Evolutionary conservation across 92 coral and sea anemone species (phyloP), one percentile per base, ranked within the genome.

Genomic region (Siderastrea radians): DNA sequence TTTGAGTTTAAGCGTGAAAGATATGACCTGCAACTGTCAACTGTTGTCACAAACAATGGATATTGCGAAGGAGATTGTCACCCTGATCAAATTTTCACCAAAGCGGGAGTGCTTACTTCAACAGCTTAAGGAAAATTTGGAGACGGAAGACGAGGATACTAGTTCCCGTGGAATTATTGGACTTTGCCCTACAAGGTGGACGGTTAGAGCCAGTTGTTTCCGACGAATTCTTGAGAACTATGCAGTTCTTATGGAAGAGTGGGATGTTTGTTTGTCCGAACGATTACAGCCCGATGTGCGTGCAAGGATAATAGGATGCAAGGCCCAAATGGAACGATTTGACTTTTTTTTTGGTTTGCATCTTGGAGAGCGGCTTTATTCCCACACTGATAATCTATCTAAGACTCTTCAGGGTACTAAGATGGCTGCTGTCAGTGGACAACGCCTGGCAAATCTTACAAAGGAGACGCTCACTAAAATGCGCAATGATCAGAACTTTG

Each of bases 181-280:
- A 71, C 89, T 90, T 54, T 84, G 89, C 83, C 93, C 87, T 19
- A 74, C 92, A 71, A 73, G 86, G 72, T 84, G 93, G 93, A 90
- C 82, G 71, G 93, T 89, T 47, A 83, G 92, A 89, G 92, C 85
- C 54, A 83, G 49, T 48, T 88, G 91, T 61, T 84, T 58, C 46
- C 79, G 88, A 4, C 88, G 88, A 48, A 74, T 84, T 48, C 82
- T 75, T 12, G 75, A 84, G 13, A 60, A 60, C 65, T 60, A 60
- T 17, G 11, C 65, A 7, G 65, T 11, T 60, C 65, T 60, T 7
- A 60, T 60, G 65, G 65, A 60, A 60, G 65, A 60, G 14, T 60
- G 65, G 65, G 14, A 11, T 7, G 65, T 60, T 7, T 60, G 13
- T 17, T 7, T 60, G 14, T 7, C 11, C 11, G 14, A 60, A 7